These are phyloP conservation scores for Theonella swinhoei DNA, from an alignment of 37 sponge, comb jelly and placozoan genomes.

Conservation along the genomic window DNA sequence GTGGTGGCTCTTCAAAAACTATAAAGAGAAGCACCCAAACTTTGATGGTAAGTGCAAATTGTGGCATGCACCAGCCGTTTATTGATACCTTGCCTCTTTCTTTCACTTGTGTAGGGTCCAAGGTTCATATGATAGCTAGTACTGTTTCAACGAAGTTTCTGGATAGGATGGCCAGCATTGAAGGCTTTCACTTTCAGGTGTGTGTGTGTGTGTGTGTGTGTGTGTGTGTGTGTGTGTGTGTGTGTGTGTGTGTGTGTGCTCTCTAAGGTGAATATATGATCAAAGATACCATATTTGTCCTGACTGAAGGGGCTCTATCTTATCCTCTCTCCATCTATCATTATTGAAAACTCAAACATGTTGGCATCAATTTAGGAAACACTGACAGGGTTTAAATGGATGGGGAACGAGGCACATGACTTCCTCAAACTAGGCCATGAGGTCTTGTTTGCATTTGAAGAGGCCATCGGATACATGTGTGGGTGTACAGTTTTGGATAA, in stretches of 20 bases:
- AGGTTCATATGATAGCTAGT: conserved; percentile 88
- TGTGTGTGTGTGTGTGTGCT: too few species aligned
- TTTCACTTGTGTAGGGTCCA: conserved; percentile 56
- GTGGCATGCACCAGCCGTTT: neutral
- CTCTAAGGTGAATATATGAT: too few species aligned
- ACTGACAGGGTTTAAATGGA: conserved; percentile 99
- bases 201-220: too few species aligned
- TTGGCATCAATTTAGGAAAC: too few species aligned
- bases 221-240: too few species aligned
- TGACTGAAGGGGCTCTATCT: too few species aligned
- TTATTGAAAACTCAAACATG: too few species aligned
- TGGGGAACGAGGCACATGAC: conserved; percentile 89
- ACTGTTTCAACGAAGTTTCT: conserved; percentile 97
- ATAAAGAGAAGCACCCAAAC: conserved; percentile 61
- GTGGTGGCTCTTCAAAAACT: conserved; percentile 89
- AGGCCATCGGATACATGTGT: conserved; percentile 99
- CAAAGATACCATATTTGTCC: too few species aligned
- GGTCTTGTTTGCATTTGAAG: conserved; percentile 96
- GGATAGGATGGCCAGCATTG: conserved; percentile 75
- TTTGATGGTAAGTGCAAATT: neutral
- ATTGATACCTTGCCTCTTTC: too few species aligned
- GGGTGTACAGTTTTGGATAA: conserved; percentile 94
- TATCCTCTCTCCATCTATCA: too few species aligned
- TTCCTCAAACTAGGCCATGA: conserved; percentile 69
- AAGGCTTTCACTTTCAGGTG: conserved; percentile 91